phyloP scores from a whole-genome alignment of 1,140 invertebrate genomes.

The Solenopsis fugax region DNA sequence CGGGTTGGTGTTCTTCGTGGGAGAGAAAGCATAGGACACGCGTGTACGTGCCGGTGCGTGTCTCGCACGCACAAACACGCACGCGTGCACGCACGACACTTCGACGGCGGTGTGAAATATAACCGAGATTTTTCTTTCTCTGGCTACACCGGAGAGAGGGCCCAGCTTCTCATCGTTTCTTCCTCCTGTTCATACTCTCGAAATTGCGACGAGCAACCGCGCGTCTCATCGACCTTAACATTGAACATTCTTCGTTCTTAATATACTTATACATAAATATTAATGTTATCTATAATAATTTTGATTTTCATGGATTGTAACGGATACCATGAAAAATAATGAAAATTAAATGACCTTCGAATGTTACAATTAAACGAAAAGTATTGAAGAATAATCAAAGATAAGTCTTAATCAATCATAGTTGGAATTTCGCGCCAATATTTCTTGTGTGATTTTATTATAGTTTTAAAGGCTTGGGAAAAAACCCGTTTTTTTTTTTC shows the following conservation, averaged over 20 bases:
- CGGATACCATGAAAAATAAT: background rate
- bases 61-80: background rate
- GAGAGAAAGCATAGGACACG: slow-evolving; percentile 24
- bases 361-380: background rate
- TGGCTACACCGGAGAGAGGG: background rate
- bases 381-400: too few species aligned
- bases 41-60: slow-evolving; percentile 4
- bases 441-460: too few species aligned
- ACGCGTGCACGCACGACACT: slow-evolving; percentile 18
- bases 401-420: too few species aligned
- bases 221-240: background rate
- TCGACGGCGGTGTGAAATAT: slow-evolving; percentile 50
- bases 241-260: slow-evolving; percentile 9
- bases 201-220: background rate
- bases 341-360: background rate
- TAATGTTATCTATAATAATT: background rate
- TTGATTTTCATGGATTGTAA: background rate
- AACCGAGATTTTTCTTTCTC: slow-evolving; percentile 49
- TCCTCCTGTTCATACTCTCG: slow-evolving; percentile 6
- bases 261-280: background rate
- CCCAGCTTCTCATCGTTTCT: slow-evolving; percentile 13
- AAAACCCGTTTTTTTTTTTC: too few species aligned
- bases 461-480: too few species aligned
- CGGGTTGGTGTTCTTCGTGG: slow-evolving; percentile 44
- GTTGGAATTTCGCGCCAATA: too few species aligned